Evolutionary conservation across 1,140 invertebrate genomes (phyloP), one percentile per base, ranked within the genome.

Genomic region (Aphaenogaster floridana): DNA sequence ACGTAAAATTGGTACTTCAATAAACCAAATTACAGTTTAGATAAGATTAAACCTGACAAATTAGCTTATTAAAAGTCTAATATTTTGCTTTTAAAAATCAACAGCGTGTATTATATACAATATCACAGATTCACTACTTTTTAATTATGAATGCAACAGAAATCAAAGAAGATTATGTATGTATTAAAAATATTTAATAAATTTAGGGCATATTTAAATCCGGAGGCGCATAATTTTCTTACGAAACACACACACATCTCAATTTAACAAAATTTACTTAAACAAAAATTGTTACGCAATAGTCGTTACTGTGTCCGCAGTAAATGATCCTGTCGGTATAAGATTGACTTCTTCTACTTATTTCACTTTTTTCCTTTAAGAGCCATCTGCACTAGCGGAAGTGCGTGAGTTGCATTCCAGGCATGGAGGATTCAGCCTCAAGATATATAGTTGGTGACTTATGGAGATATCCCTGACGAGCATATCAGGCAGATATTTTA

Each of bases 401-500:
- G 13, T 36, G 42, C 68, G 42, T 74, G 80, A 59, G 54, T 28
- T 72, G 69, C 54, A 84, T 72, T 48, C 17, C 42, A 3, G 1
- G 11, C 3, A 48, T 9, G 39, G 6, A 61, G 34, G 34, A 74
- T 59, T 84, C 13, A 63, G 8, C 54, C 63, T 21, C n/a, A 17
- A 50, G 80, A 13, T 83, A 59, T 74, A n/a, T 42, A 28, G 69
- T 21, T 28, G 36, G 42, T 48, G 80, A 84, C 42, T 84, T 76
- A 50, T 45, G 17, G 9, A 84, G 34, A 84, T 76, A 74, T 84
- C 3, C 9, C 54, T 52, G 69, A 76, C 11, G 80, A 84, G 57
- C 52, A 59, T 83, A 83, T 83, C 52, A 72, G 54, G 54, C 34
- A 61, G 80, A 74, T 54, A 76, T 84, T 76, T 76, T 61, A 63